Base-by-base conservation (phyloP, 2,888 invertebrate species). In the Meliscaeva auricollis region DNA sequence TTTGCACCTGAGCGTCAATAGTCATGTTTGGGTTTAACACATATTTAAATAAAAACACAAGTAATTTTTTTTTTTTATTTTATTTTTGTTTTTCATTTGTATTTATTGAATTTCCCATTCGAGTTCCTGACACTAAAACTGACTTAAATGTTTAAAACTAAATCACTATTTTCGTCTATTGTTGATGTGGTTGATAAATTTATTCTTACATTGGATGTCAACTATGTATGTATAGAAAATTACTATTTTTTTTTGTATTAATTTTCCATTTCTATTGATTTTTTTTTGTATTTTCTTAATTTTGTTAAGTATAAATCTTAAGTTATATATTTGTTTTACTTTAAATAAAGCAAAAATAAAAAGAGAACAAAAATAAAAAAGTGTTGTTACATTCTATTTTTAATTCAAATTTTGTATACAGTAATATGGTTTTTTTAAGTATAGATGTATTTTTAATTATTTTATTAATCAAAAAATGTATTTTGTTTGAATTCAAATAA, bases 41-140 rank as follows among this genome's bases (percentile, higher is more conserved):
- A 4, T 15, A 6, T 44, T 46, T 3, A 8, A 35, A 60, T n/a
- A 26, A 30, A 41, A 52, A 26, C 35, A n/a, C 32, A 48, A 22
- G 5, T 3, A 62, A n/a, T 62, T 35, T 62, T 69, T 75, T 80
- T 70, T 60, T 69, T 46, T 38, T 38, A 13, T 8, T 38, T 72
- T 82, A 77, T 77, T 56, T 77, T 60, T 52, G 17, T 69, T 83
- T 79, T 85, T 77, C 81, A 72, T 76, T 81, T 56, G 76, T 85
- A 81, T 77, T 85, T 79, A 70, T 73, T 74, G 76, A 81, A 85
- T 85, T 81, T 85, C 82, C 85, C 85, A 85, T 85, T 85, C 85
- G 85, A 81, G 81, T 85, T 85, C 84, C 76, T 85, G 84, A 85
- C 81, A 76, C 72, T 85, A 30, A 77, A 81, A 73, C 72, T 81